Evolutionary conservation across 2,113 vertebrate genomes (phyloP).

Genomic region (Crotalus helleri): DNA sequence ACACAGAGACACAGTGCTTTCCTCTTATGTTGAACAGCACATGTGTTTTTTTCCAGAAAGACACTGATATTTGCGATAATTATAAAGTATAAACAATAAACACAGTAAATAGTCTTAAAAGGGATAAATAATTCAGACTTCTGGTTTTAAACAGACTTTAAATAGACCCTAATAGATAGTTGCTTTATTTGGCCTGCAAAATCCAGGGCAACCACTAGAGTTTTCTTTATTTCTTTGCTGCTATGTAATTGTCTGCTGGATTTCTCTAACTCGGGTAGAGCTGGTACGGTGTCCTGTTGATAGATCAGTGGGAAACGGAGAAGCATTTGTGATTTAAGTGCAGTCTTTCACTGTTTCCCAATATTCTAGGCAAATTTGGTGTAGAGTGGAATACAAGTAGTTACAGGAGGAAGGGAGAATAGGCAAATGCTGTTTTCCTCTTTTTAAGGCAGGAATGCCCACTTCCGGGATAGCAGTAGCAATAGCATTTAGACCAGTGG

Average conservation of each 20-base stretch:
- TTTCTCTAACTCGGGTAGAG: neutral
- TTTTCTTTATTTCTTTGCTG: neutral
- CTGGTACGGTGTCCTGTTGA: neutral
- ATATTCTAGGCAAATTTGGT: neutral
- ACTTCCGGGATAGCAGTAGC: too few species aligned
- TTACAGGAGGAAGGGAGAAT: neutral
- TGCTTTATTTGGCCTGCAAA: neutral
- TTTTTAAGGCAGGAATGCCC: neutral
- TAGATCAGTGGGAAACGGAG: neutral
- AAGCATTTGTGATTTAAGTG: neutral
- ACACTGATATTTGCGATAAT: neutral
- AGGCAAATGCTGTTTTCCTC: neutral
- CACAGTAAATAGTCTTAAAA: neutral
- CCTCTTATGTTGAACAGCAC: neutral
- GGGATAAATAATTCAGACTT: neutral
- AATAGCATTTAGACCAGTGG: too few species aligned
- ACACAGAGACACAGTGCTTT: accelerated
- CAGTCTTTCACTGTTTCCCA: neutral
- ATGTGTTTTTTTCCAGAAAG: neutral
- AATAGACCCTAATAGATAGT: neutral
- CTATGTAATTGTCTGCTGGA: neutral
- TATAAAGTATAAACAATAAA: neutral
- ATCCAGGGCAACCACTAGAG: neutral
- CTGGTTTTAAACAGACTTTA: neutral
- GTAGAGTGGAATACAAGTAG: neutral